Percentiles rank a stretch among this genome's conserved stretches.
These are phyloP conservation scores for Phacellophora camtschatica DNA, from an alignment of 30 jellyfish, hydroid and myxozoan species.

Conservation along the genomic window DNA sequence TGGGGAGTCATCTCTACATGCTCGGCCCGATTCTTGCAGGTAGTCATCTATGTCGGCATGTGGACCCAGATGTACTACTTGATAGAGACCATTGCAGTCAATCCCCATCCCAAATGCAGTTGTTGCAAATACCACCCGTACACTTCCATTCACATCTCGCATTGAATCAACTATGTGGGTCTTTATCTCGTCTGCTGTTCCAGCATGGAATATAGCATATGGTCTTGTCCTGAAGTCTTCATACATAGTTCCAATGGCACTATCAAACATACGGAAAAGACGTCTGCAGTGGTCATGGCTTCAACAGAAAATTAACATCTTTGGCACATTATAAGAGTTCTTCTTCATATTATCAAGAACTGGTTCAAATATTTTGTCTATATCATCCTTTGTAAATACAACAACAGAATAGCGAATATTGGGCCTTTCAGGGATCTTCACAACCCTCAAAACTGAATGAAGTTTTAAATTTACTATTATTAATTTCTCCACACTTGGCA, in stretches of 20 bases:
- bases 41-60: neutral
- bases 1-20: constrained; percentile 3
- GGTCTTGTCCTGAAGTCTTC: neutral
- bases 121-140: neutral
- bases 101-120: constrained; percentile 28
- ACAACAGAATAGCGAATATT: neutral
- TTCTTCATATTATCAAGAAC: neutral
- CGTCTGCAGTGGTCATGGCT: neutral
- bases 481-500: constrained; percentile 8
- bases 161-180: neutral
- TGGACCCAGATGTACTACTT: neutral
- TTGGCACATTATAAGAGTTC: neutral
- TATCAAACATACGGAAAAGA: neutral
- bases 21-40: neutral
- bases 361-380: neutral
- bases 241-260: neutral
- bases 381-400: neutral
- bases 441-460: neutral
- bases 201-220: constrained; percentile 1
- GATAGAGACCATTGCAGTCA: neutral
- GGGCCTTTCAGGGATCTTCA: neutral
- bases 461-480: neutral
- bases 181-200: neutral
- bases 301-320: neutral
- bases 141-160: neutral